Base-by-base conservation (phyloP, 2,113 vertebrate genomes). In the Catharus fuscescens region DNA sequence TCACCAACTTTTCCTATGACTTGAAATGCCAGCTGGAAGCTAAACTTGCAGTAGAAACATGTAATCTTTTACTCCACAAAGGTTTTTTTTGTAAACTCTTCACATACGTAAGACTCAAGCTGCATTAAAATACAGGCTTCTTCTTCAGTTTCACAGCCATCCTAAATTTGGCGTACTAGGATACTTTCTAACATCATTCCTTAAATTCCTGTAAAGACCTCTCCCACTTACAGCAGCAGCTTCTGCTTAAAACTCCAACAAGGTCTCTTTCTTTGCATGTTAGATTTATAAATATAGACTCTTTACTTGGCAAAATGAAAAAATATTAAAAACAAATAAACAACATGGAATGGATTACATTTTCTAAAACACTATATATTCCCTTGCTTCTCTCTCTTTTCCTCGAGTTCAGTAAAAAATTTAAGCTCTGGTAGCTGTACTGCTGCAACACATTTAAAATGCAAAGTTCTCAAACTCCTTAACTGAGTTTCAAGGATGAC, bases 131-230 rank as follows among this genome's bases (percentile, higher is more conserved):
- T 69, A 86, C 96, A 96, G 44, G 80, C 76, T 89, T 80, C 80
- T 94, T 78, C 95, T 98, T 96, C 80, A 91, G 86, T 91, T 97
- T 94, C 79, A 91, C 79, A 69, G 92, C 92, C 93, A 94, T 95
- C 94, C 97, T 97, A 95, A 96, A 97, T 97, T 95, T 97, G 97
- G 98, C 78, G 2, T 96, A 66, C 90, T 96, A 96, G 84, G 93
- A 97, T 92, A 97, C 94, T 97, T 98, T 97, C 96, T 97, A 96
- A 95, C 96, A 98, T 96, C 97, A 98, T 98, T 98, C 98, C 97
- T 98, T 94, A 97, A 97, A 98, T 98, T 98, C 98, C 94, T 97
- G 59, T 79, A 86, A 96, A 96, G 96, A 98, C 97, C 95, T 97
- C 97, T 98, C 97, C 96, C 96, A 97, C 85, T 98, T 96, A 88